phyloP scores from a whole-genome alignment of 1,140 invertebrate species.

The Delia radicum region DNA sequence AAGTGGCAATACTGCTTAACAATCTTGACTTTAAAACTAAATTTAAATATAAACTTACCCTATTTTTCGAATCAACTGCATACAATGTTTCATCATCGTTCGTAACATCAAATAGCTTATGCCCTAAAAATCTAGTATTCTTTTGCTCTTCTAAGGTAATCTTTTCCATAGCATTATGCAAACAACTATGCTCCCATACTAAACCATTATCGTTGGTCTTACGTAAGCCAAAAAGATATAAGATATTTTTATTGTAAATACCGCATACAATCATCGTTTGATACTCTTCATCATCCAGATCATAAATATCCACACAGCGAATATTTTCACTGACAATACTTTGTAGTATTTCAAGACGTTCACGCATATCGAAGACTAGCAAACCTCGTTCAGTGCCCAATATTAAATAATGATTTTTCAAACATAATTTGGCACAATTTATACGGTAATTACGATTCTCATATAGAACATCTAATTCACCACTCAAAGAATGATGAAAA shows the following conservation, averaged over 20 bases:
- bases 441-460: slow-evolving; percentile 29
- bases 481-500: not conserved
- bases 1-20: too few relatives aligned
- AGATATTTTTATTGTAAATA: slow-evolving; percentile 32
- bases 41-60: slow-evolving; percentile 28
- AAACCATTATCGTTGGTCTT: slow-evolving; percentile 26
- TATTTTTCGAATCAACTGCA: slow-evolving; percentile 41
- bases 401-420: slow-evolving; percentile 39
- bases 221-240: slow-evolving; percentile 40
- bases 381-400: slow-evolving; percentile 45
- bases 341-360: slow-evolving; percentile 31
- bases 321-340: slow-evolving; percentile 51
- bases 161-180: not conserved
- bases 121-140: slow-evolving; percentile 35
- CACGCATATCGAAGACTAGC: slow-evolving; percentile 39
- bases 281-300: slow-evolving; percentile 31
- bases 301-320: slow-evolving; percentile 44
- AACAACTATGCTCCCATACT: slow-evolving; percentile 36
- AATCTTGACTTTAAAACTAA: too few relatives aligned
- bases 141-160: slow-evolving; percentile 27
- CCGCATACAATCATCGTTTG: slow-evolving; percentile 50
- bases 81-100: slow-evolving; percentile 27
- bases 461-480: slow-evolving; percentile 25
- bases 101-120: slow-evolving; percentile 29
- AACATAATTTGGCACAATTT: slow-evolving; percentile 40